Base-by-base conservation (phyloP, 2,797 vertebrate genomes). In the Danio aesculapii region DNA sequence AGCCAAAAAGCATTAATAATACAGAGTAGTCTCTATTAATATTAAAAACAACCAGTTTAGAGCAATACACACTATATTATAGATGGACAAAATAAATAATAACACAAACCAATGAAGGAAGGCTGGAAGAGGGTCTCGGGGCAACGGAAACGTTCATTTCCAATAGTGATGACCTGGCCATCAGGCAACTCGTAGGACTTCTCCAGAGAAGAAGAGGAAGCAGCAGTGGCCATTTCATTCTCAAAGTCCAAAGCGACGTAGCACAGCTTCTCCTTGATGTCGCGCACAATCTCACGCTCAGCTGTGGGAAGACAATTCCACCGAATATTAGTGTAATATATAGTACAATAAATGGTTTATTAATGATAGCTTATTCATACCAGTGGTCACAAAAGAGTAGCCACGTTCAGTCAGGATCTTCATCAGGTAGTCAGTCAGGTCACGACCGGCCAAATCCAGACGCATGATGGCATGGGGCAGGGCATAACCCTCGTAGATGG, bases 231-330 rank as follows among this genome's bases (percentile, higher is more conserved):
- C 98, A 99, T 99, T 95, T 99, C 98, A 4, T 99, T 98, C 97
- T 99, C 98, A 73, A 99, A 99, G 96, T 99, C 98, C 96, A 99
- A 94, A 21, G 98, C 98, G 89, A 99, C 98, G 70, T 99, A 99
- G 95, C 98, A 99, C 89, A 99, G 88, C 94, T 99, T 99, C 95
- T 99, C 98, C 95, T 99, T 99, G 95, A 99, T 99, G 95, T 99
- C 98, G 62, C 98, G 97, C 93, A 99, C 98, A 86, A 99, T 99
- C 95, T 99, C 98, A 88, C 98, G 98, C 92, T 99, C 98, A 86
- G 98, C 98, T 99, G 93, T 30, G 9, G n/a, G 17, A 11, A 44
- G 6, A 4, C 6, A 47, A 44, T 63, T 12, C 53, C 62, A 49
- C n/a, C 30, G 30, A 30, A 30, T 30, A 30, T 30, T 30, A 58